Percentiles rank a stretch among this genome's conserved stretches.
phyloP scores from a whole-genome alignment of 2,888 invertebrate genomes.

The Petrolisthes cinctipes region DNA sequence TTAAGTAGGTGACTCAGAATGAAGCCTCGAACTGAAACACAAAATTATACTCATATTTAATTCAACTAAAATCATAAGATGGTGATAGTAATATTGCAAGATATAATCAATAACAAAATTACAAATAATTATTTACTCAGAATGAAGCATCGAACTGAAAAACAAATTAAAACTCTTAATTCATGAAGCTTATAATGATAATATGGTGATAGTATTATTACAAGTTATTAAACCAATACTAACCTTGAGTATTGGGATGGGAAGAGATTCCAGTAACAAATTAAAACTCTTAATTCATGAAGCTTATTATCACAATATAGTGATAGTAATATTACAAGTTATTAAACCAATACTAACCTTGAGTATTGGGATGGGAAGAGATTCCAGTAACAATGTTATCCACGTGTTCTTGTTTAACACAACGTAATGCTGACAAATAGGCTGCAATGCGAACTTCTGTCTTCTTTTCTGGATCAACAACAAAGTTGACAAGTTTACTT shows the following conservation, averaged over 20 bases:
- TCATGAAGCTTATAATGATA: too few relatives aligned
- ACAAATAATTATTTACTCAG: too few relatives aligned
- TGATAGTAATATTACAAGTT: too few relatives aligned
- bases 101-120: too few relatives aligned
- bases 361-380: slow-evolving; percentile 30
- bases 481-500: neutral
- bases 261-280: slow-evolving; percentile 12
- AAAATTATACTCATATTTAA: neutral
- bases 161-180: too few relatives aligned
- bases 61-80: neutral
- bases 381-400: slow-evolving; percentile 1
- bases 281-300: too few relatives aligned
- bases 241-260: slow-evolving; percentile 42
- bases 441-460: slow-evolving; percentile 43
- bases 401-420: slow-evolving; percentile 27
- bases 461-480: neutral
- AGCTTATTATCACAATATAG: too few relatives aligned
- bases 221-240: too few relatives aligned
- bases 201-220: too few relatives aligned
- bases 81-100: too few relatives aligned
- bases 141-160: too few relatives aligned
- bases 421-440: slow-evolving; percentile 36
- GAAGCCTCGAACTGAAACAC: slow-evolving; percentile 56
- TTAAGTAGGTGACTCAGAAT: slow-evolving; percentile 58
- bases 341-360: too few relatives aligned